Conservation (phyloP, 2,888 invertebrate species). For the Morinoia aosen region DNA sequence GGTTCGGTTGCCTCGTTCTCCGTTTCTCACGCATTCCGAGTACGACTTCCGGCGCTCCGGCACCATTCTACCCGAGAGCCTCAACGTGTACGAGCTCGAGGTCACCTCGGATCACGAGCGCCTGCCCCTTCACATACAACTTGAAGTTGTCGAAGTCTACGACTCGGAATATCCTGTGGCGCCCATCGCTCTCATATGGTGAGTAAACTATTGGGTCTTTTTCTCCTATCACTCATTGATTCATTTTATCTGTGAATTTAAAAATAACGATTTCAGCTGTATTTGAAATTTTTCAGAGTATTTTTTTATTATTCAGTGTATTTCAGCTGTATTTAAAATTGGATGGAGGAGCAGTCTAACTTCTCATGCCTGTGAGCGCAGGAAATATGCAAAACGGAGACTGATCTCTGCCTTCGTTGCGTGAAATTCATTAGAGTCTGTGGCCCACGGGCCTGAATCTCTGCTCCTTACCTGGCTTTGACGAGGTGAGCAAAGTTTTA, state of each 20-base stretch:
- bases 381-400: not conserved
- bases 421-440: not conserved
- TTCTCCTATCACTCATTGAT: not conserved
- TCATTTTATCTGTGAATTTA: not conserved
- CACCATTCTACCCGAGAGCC: constrained; percentile 54
- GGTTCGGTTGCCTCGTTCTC: constrained; percentile 60
- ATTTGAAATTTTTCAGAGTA: not conserved
- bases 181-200: constrained; percentile 63
- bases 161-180: constrained; percentile 61
- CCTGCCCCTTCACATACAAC: constrained; percentile 57
- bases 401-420: too few species aligned
- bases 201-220: constrained; percentile 14
- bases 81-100: constrained; percentile 62
- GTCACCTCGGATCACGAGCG: constrained; percentile 44
- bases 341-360: not conserved
- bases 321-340: not conserved
- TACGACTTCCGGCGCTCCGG: constrained; percentile 62
- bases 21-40: constrained; percentile 28
- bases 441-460: constrained; percentile 58
- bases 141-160: constrained; percentile 55
- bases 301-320: not conserved
- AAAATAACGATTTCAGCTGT: too few species aligned
- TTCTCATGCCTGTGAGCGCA: not conserved
- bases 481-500: constrained; percentile 68
- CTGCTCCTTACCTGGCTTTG: constrained; percentile 57